Evolutionary conservation across 2,888 invertebrate genomes (phyloP), one percentile per base, ranked within the genome.

Genomic region (Sipha maydis): DNA sequence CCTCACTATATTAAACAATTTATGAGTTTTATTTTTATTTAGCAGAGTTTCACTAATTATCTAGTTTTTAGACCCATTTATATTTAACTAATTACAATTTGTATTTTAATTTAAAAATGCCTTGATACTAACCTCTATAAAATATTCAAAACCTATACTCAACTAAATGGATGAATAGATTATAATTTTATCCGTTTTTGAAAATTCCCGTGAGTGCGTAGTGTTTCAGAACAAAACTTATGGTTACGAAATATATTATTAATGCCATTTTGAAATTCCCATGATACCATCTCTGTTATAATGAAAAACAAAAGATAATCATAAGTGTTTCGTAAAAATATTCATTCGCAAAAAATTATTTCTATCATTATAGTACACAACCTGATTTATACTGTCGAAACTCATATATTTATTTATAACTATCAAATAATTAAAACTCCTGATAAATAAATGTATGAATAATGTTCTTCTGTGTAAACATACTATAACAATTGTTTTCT

Each of bases 221-320:
- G 25, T 61, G 14, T 38, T 67, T 41, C 80, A 67, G 28, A 69
- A 82, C 61, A 67, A 82, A 82, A 67, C 80, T 69, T 82, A 69
- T n/a, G 67, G 41, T 38, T 38, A 14, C 14, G 41, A 82, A 69
- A 82, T 69, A 41, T 41, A 69, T 82, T 82, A 82, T 82, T 80
- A 82, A 82, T 82, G 67, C 38, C 69, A 82, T 69, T 67, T 38
- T 41, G 67, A 82, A 67, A 69, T 41, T 82, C 41, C 80, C 80
- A 14, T 56, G 80, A 82, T 41, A 11, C 67, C 21, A 7, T 41
- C 79, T 56, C 61, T 82, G 41, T 41, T 82, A 82, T 19, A 82
- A 67, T 41, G 80, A 69, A 82, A 82, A 82, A 67, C 80, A 67
- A 82, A 41, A 82, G 67, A 28, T 82, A 67, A 67, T 82, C 67